phyloP scores from a whole-genome alignment of 2,888 invertebrate genomes.

The Strigamia transsilvanica region DNA sequence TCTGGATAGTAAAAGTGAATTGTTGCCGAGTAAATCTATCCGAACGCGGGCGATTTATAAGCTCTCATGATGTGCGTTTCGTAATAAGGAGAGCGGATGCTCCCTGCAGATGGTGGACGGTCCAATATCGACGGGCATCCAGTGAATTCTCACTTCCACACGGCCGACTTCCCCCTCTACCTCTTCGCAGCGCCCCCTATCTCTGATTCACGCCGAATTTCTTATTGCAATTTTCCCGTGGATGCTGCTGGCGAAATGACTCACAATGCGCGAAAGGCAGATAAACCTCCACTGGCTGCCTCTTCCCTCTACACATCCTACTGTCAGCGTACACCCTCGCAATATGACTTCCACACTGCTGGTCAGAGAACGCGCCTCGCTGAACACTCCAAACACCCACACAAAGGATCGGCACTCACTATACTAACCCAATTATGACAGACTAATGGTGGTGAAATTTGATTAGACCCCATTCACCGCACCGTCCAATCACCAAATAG shows the following conservation, averaged over 20 bases:
- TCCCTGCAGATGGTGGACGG: conserved; percentile 34
- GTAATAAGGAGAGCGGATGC: conserved; percentile 25
- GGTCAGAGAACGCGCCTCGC: conserved; percentile 34
- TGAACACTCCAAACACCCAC: conserved; percentile 20
- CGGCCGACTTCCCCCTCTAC: conserved; percentile 55
- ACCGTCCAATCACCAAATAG: conserved; percentile 6
- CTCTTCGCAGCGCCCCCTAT: conserved; percentile 52
- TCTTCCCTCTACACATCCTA: conserved; percentile 33
- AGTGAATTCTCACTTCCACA: conserved; percentile 50
- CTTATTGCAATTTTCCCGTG: conserved; percentile 56
- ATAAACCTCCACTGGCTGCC: conserved; percentile 31
- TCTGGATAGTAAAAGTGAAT: conserved; percentile 10
- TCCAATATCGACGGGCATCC: conserved; percentile 46
- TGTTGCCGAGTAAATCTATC: background rate
- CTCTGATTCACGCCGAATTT: conserved; percentile 56
- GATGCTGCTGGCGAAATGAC: conserved; percentile 55
- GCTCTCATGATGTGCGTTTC: conserved; percentile 16
- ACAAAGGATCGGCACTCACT: conserved; percentile 38
- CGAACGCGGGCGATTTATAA: background rate
- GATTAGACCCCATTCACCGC: conserved; percentile 41
- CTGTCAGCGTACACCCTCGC: conserved; percentile 19
- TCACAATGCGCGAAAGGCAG: conserved; percentile 51
- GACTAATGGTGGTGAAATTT: conserved; percentile 42
- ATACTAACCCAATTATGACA: conserved; percentile 43
- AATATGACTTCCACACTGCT: conserved; percentile 35